Evolutionary conservation across 2,888 invertebrate genomes (phyloP), one percentile per base, ranked within the genome.

Genomic region (Drosophila siamana): DNA sequence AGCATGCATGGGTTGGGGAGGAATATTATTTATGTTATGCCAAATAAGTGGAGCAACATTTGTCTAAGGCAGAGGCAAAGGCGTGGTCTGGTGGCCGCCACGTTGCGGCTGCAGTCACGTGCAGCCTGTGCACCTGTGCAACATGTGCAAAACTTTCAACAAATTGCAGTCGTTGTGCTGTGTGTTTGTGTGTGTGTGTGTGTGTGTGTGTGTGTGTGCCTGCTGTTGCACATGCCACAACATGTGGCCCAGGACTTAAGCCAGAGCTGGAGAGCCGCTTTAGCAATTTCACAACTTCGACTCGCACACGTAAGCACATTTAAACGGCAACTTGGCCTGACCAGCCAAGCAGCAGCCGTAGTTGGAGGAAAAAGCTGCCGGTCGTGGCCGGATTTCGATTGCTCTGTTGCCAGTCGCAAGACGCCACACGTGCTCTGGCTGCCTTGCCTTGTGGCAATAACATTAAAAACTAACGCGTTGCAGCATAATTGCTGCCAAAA

Each of bases 11-110:
- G 51, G 66, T 46, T 28, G 55, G 51, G 66, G 38, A 19, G 19
- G 19, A 1, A 67, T 68, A 70, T 84, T 74, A 78, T 81, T 84
- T 72, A 72, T 84, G 67, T 68, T 72, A 43, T 61, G 73, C 51
- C 63, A 52, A 69, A 63, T 41, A 60, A 74, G 52, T 50, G 68
- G 65, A 43, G 28, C 47, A 71, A 57, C 54, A 76, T 70, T 85
- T 66, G 69, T 72, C 65, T 59, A 47, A 9, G 43, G n/a, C 19
- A 5, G n/a, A 1, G 36, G n/a, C 8, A 4, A 5, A 28, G 7
- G 5, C 28, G 28, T 2, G 48, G 24, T 43, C 26, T 13, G 13
- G 33, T n/a, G 1, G 33, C 33, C 7, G 6, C 11, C 44, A 16
- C 19, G n/a, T 26, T 8, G 33, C 40, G 16, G 22, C 41, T 4